Base-by-base conservation (phyloP, 2,888 invertebrate species). In the Nomada ferruginata region DNA sequence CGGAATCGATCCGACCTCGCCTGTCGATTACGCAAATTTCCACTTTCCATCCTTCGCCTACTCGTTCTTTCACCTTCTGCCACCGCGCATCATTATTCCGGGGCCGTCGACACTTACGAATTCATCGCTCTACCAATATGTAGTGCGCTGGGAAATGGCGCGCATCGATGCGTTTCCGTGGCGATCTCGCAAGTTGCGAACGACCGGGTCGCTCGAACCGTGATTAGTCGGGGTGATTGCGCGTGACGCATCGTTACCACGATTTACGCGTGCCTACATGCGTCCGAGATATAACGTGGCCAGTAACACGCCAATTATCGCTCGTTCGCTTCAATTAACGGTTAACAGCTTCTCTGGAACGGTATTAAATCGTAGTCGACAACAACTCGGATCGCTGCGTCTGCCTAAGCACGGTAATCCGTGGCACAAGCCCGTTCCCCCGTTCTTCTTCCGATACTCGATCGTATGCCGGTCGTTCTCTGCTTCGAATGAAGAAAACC, bases 321-420 rank as follows among this genome's bases (percentile, higher is more conserved):
- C 76, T 76, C 76, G 76, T 76, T 76, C 71, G 64, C 65, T 76
- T 71, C 72, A 63, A 76, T 76, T 71, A 76, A 83, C 83, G 68
- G 66, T 55, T 55, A 78, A 60, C 83, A 65, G 70, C 66, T 77
- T 71, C 68, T 68, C 57, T 36, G 57, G 61, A 66, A 52, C 74
- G 59, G 13, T 74, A 83, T 83, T 70, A 75, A 78, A 74, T 68
- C 83, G 50, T 74, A 73, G 69, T 66, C 78, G 68, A 50, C 78
- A 60, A 23, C 65, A 53, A 68, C 53, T 65, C 74, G 42, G 11
- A 15, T 76, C 36, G 47, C 47, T 2, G 47, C 15, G 47, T 47
- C 47, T 2, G 47, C 47, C 47, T 47, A 3, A 2, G 15, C 47
- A 47, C 15, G 47, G 47, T 15, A 2, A 13, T 47, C 15, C 47